A percentile compares a stretch with the other conserved stretches of the same genome.
phyloP scores from a whole-genome alignment of 2,113 vertebrate genomes.

The Aix galericulata region DNA sequence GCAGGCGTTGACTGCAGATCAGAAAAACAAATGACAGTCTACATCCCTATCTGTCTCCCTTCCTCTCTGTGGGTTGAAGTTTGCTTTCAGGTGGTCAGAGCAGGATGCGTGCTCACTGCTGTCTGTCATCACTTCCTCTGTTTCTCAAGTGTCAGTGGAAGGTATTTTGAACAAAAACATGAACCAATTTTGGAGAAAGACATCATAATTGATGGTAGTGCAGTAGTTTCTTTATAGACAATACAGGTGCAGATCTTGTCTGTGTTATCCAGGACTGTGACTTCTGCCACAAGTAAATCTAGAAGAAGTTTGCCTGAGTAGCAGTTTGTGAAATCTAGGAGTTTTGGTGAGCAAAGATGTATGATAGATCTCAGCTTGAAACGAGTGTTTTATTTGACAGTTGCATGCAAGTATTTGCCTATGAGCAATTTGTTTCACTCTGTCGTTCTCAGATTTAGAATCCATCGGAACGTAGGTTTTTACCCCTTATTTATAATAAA shows the following conservation, averaged over 20 bases:
- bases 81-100: slow-evolving; percentile 7
- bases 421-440: neutral
- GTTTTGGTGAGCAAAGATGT: neutral
- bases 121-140: neutral
- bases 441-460: neutral
- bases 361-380: neutral
- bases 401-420: neutral
- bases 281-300: neutral
- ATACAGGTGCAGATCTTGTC: neutral
- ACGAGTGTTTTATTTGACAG: neutral
- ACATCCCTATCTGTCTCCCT: neutral
- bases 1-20: neutral
- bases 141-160: neutral
- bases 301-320: neutral
- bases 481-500: slow-evolving; percentile 8
- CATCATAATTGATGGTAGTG: neutral
- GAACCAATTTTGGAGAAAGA: neutral
- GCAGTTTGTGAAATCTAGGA: neutral
- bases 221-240: neutral
- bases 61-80: rapidly evolving
- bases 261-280: neutral
- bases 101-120: neutral
- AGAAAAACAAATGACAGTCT: neutral
- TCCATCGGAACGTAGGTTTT: neutral
- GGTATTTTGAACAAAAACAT: neutral